These are phyloP conservation scores for Mormyrops attenuatus DNA, from an alignment of 2,797 vertebrate species.

Conservation along the genomic window DNA sequence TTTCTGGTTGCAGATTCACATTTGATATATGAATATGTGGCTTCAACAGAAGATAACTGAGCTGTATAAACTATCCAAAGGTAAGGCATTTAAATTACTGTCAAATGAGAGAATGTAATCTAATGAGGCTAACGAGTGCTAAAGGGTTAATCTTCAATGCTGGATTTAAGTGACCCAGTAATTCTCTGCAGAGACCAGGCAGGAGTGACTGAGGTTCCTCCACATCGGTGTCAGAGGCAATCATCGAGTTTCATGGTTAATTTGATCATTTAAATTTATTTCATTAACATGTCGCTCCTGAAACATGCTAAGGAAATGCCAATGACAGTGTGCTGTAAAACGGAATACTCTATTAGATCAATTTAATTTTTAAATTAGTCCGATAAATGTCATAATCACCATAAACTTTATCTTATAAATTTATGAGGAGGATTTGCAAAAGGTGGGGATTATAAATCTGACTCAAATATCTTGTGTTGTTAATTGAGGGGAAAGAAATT, in stretches of 20 bases:
- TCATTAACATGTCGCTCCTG: not conserved
- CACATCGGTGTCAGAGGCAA: not conserved
- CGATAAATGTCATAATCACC: constrained; percentile 8
- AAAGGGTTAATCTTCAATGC: not conserved
- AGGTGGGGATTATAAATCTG: not conserved
- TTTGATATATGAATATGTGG: not conserved
- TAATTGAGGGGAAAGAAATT: not conserved
- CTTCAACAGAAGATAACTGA: not conserved
- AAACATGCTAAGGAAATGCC: not conserved
- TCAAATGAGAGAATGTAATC: not conserved
- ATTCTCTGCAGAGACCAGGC: not conserved
- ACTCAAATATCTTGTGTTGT: not conserved
- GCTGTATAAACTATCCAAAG: not conserved
- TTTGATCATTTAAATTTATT: not conserved
- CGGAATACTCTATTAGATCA: not conserved
- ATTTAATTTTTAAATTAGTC: constrained; percentile 5
- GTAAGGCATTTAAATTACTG: not conserved
- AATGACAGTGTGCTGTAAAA: not conserved
- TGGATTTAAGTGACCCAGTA: not conserved
- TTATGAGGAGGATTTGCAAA: not conserved
- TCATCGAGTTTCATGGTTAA: not conserved
- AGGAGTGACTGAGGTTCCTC: not conserved
- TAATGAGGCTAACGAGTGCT: not conserved
- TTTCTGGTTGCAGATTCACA: not conserved
- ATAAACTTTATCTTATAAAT: constrained; percentile 3